Evolutionary conservation across 2,113 vertebrate species (phyloP), one percentile per base, ranked within the genome.

Genomic region (Ibidorhyncha struthersii): DNA sequence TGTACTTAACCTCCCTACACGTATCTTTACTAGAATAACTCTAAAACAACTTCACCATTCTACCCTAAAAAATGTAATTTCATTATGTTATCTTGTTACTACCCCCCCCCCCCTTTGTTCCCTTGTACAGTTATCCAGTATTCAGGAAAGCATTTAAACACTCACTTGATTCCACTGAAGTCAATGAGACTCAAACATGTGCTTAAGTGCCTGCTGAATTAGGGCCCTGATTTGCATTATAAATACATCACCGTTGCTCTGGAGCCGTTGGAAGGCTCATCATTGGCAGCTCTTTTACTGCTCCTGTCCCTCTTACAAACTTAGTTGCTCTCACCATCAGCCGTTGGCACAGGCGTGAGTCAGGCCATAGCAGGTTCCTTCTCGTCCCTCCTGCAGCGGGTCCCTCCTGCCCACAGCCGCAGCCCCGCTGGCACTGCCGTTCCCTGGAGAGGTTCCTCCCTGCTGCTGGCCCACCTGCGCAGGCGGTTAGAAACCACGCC

Each of bases 131-230:
- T 79, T 93, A 77, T 7, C 59, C 80, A 36, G 25, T 49, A 43
- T 63, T 92, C 83, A 85, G 72, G 52, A 82, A 91, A 69, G 58
- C 36, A 61, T 90, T 93, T 86, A 76, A 89, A 65, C 49, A 50
- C 84, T 92, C 72, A 66, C 79, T 86, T 89, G 77, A 86, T 95
- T 96, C 61, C 83, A 69, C 5, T 0, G 0, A 61, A 87, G 91
- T 96, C 93, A 80, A 9, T 65, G 73, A 83, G 92, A 93, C 73
- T 82, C 70, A 69, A 76, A 81, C 47, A 40, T 49, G 82, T 92
- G 79, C 71, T 87, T 36, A 82, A 96, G 95, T 69, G 79, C 63
- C 76, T 88, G 45, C 82, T 93, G 85, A 94, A 93, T 52, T 83
- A 66, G 72, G 90, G 63, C 67, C 61, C 82, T 82, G 94, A 88